phyloP scores from a whole-genome alignment of 2,113 vertebrate genomes.

The Pachycephala philippinensis region DNA sequence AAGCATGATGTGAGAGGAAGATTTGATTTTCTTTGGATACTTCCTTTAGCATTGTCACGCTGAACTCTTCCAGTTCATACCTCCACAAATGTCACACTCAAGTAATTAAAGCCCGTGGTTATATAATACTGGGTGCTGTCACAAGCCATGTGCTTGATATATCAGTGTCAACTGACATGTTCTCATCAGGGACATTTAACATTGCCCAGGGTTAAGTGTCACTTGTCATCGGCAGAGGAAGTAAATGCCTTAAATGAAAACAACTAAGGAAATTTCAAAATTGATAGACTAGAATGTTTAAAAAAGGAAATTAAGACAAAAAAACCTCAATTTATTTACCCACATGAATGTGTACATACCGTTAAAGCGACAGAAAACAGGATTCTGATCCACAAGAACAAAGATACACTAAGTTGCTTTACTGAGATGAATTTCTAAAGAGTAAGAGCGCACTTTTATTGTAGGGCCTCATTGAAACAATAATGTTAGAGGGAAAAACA shows the following conservation, averaged over 20 bases:
- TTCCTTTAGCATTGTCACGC: not conserved
- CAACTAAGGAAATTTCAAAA: not conserved
- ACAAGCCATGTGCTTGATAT: not conserved
- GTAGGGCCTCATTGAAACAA: not conserved
- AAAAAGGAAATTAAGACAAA: not conserved
- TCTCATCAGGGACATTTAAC: not conserved
- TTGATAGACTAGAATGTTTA: not conserved
- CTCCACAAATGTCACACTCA: not conserved
- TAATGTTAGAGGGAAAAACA: not conserved
- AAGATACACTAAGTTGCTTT: not conserved
- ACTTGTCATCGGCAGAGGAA: not conserved
- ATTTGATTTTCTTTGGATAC: not conserved
- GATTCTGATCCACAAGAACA: not conserved
- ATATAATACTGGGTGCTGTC: not conserved
- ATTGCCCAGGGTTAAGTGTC: not conserved
- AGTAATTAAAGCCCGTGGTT: not conserved
- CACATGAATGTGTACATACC: not conserved
- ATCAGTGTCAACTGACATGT: not conserved
- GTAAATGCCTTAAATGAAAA: not conserved
- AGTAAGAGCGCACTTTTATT: not conserved
- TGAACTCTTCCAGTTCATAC: not conserved
- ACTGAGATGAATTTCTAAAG: not conserved
- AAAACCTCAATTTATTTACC: not conserved
- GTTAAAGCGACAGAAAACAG: not conserved
- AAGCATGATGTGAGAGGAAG: not conserved